Base-by-base conservation (phyloP, 2,888 invertebrate genomes). In the Drosophila melanosoma region DNA sequence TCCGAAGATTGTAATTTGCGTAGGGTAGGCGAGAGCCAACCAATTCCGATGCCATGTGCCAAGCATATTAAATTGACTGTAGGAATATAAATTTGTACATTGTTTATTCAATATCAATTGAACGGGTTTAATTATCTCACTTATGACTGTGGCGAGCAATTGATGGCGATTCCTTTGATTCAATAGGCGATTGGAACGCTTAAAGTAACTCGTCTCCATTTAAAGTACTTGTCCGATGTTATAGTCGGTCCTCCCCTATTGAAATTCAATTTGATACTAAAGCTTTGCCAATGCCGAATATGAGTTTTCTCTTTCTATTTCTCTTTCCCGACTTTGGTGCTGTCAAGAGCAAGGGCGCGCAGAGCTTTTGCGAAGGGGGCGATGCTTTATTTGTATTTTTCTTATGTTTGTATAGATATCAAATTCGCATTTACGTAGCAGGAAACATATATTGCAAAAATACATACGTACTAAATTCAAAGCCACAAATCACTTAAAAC, bases 11-110 rank as follows among this genome's bases (percentile, higher is more conserved):
- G 89, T n/a, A 93, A 71, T 58, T 87, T 88, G 3, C 87, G 74
- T 20, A 93, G 64, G 12, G 89, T 91, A 20, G 93, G 93, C 7
- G 92, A 89, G 0, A 92, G 73, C 93, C 93, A 93, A 20, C 93
- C 93, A 8, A 91, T 51, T 20, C 90, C 90, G 17, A 91, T 81
- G 57, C 93, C 93, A 87, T 93, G 93, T 2, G 91, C 81, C 53
- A 93, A 78, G 42, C 90, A 78, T 38, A 93, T 89, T 10, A 92
- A 77, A 69, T 93, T 92, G 1, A 91, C 93, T 93, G 48, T 5
- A 48, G 23, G 20, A 23, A 8, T 2, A 7, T 15, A 20, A 20
- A 20, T 8, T 15, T 29, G 29, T 4, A 45, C 12, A 45, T 8
- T 0, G 23, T 45, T 23, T 6, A 23, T 45, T 23, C 15, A 8